Conservation (phyloP, 2,888 invertebrate species). For the Endotricha flammealis region DNA sequence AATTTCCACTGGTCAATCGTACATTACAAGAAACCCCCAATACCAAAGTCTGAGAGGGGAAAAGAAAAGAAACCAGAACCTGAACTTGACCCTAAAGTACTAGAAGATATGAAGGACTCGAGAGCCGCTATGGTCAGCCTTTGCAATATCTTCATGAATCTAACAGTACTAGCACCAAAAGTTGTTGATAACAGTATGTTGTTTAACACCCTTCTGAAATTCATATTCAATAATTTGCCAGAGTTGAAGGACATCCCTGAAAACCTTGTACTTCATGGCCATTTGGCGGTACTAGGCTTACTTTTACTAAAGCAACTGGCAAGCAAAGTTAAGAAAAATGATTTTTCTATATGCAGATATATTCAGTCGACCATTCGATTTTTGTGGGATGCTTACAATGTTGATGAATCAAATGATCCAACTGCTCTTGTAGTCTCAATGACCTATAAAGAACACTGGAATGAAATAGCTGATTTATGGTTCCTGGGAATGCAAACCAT, state of each 20-base stretch:
- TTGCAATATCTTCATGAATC: conserved; percentile 95
- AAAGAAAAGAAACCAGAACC: conserved; percentile 87
- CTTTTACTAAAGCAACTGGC: conserved; percentile 90
- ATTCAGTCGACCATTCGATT: conserved; percentile 93
- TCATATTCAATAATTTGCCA: conserved; percentile 90
- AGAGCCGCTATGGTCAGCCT: conserved; percentile 91
- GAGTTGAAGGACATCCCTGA: conserved; percentile 90
- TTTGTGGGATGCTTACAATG: conserved; percentile 94
- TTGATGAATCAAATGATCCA: conserved; percentile 92
- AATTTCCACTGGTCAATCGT: conserved; percentile 92
- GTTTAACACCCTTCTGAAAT: conserved; percentile 89
- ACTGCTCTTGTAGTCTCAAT: conserved; percentile 89
- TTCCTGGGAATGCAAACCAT: conserved; percentile 96
- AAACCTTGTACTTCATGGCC: conserved; percentile 90
- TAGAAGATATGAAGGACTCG: conserved; percentile 91
- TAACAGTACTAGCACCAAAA: conserved; percentile 92
- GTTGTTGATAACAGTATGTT: conserved; percentile 86
- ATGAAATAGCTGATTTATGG: conserved; percentile 94
- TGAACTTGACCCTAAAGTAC: conserved; percentile 83
- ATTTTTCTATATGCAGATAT: conserved; percentile 92
- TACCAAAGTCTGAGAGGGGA: conserved; percentile 88
- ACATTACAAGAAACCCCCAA: conserved; percentile 88
- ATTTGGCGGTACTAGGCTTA: conserved; percentile 89
- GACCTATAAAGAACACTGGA: conserved; percentile 92
- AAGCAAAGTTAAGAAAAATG: conserved; percentile 90